These are phyloP conservation scores for Odobenus rosmarus DNA, from an alignment of 2,113 vertebrate species.

Conservation along the genomic window DNA sequence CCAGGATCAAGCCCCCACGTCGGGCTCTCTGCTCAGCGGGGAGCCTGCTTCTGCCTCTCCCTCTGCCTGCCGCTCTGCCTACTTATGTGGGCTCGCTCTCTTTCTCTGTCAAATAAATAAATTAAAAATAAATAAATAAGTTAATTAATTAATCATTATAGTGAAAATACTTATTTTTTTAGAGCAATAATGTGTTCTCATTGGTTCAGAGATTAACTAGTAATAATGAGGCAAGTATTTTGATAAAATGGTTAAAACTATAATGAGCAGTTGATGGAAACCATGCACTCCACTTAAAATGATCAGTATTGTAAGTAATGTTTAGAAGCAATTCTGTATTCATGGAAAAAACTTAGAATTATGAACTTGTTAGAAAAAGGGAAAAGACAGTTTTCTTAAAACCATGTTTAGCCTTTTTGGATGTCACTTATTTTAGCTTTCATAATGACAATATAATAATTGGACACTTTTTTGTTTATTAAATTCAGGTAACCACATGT, in stretches of 20 bases:
- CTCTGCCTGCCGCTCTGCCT: too few species aligned
- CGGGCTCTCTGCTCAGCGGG: too few species aligned
- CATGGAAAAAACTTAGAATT: not conserved
- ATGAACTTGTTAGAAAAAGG: not conserved
- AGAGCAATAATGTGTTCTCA: not conserved
- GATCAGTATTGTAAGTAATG: conserved; percentile 39
- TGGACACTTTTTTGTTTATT: not conserved
- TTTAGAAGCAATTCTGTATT: conserved; percentile 30
- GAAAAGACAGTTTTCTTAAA: not conserved
- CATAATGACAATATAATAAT: not conserved
- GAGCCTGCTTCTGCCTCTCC: not conserved
- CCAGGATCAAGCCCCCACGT: not conserved
- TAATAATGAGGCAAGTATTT: not conserved
- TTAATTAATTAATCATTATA: not conserved
- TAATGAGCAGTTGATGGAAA: conserved; percentile 15
- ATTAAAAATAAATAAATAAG: too few species aligned
- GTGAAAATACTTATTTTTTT: not conserved
- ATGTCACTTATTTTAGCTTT: not conserved
- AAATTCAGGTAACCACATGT: not conserved
- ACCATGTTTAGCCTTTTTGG: not conserved
- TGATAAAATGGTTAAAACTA: conserved; percentile 14
- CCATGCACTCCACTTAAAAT: conserved; percentile 8
- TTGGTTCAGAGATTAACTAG: not conserved
- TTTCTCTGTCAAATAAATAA: not conserved
- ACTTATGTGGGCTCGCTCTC: not conserved